These are phyloP conservation scores for Metacarcinus magister DNA, from an alignment of 2,888 invertebrate genomes.

Conservation along the genomic window DNA sequence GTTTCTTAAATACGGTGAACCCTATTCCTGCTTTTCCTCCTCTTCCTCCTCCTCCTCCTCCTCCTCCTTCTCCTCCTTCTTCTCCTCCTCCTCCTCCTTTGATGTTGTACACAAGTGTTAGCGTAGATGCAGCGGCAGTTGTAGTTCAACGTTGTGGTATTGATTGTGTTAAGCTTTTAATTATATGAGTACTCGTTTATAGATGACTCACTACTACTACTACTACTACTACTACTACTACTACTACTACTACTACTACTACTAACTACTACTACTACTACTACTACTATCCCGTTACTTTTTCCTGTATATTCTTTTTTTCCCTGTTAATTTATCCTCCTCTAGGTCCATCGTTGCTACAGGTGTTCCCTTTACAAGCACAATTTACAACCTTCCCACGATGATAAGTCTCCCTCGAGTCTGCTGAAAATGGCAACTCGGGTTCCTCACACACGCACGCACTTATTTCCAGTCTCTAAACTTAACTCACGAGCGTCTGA, in stretches of 20 bases:
- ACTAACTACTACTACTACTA: background rate
- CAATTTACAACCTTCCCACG: background rate
- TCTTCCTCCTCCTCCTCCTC: background rate
- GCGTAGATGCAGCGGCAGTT: background rate
- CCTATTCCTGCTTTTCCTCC: background rate
- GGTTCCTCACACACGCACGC: background rate
- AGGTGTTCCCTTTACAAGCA: background rate
- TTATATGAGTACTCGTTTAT: background rate
- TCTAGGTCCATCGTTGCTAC: background rate
- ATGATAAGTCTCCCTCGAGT: conserved; percentile 18
- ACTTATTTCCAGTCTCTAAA: conserved; percentile 6
- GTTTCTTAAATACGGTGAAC: background rate
- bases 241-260: background rate
- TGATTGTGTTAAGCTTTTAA: background rate
- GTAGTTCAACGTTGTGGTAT: background rate
- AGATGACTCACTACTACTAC: background rate
- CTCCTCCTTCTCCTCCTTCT: background rate
- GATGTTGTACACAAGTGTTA: background rate
- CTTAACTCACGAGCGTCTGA: background rate
- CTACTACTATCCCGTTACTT: background rate
- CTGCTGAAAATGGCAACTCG: background rate
- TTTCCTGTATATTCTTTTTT: background rate
- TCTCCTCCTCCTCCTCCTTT: background rate
- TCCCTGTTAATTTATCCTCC: background rate
- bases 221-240: background rate